These are phyloP conservation scores for Cerceris ruficornis DNA, from an alignment of 2,888 invertebrate species.

Conservation along the genomic window DNA sequence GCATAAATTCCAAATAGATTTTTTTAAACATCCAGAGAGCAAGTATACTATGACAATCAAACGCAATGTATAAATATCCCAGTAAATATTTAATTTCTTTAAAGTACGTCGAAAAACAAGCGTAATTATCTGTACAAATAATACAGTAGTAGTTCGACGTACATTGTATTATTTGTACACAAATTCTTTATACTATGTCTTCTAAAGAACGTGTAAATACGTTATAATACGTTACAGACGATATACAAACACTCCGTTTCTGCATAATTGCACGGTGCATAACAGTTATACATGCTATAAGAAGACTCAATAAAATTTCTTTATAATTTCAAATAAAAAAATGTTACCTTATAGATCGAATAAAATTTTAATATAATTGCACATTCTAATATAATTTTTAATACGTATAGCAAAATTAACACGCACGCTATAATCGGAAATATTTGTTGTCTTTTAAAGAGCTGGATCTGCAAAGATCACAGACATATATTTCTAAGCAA, in stretches of 20 bases:
- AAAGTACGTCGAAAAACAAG: too few relatives aligned
- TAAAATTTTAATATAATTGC: too few relatives aligned
- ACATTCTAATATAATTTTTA: too few relatives aligned
- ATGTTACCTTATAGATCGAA: too few relatives aligned
- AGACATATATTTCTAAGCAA: background rate
- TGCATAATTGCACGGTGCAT: background rate
- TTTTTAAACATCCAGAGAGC: too few relatives aligned
- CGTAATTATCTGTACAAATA: too few relatives aligned
- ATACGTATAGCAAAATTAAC: too few relatives aligned
- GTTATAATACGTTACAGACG: background rate
- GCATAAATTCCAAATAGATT: too few relatives aligned
- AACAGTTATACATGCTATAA: background rate
- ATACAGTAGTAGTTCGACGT: background rate
- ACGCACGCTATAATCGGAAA: too few relatives aligned
- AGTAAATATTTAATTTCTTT: too few relatives aligned
- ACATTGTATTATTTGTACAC: background rate
- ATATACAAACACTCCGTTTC: conserved; percentile 4
- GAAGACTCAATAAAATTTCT: background rate
- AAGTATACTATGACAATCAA: too few relatives aligned
- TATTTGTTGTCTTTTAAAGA: background rate
- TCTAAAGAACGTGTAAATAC: background rate
- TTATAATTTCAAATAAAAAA: background rate
- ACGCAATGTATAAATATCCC: too few relatives aligned
- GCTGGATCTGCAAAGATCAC: background rate
- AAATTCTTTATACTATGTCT: background rate